Conservation (phyloP, 2,888 invertebrate species). For the Eustalomyia histrio region DNA sequence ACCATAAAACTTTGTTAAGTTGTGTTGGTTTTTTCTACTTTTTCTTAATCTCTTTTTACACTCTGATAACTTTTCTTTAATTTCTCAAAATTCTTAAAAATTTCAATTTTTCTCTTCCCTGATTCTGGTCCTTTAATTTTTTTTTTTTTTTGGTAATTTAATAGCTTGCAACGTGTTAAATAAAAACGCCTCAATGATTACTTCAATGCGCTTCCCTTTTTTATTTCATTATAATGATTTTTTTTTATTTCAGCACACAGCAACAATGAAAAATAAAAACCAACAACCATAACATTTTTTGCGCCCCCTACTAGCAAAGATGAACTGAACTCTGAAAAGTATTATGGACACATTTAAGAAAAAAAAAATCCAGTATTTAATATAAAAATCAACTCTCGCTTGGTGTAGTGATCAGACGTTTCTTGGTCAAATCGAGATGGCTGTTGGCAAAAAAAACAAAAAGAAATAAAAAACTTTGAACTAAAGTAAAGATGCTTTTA, state of each 20-base stretch:
- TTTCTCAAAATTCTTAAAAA: background rate
- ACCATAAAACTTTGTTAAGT: no score
- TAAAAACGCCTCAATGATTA: constrained; percentile 74
- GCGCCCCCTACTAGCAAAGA: constrained; percentile 62
- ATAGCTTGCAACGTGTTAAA: constrained; percentile 74
- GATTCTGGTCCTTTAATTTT: constrained; percentile 41
- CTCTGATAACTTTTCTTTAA: no score
- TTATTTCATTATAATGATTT: constrained; percentile 67
- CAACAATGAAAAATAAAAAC: constrained; percentile 13
- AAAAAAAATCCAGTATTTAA: constrained; percentile 58
- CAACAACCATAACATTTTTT: constrained; percentile 50
- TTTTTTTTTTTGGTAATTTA: constrained; percentile 72
- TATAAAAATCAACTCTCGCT: constrained; percentile 58
- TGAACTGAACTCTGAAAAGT: constrained; percentile 19
- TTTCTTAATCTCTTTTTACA: no score
- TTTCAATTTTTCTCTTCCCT: constrained; percentile 23
- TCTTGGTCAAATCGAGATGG: constrained; percentile 61
- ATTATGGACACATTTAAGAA: constrained; percentile 59
- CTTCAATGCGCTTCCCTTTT: constrained; percentile 72
- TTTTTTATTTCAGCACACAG: constrained; percentile 59
- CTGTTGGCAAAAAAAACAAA: constrained; percentile 45
- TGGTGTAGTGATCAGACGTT: constrained; percentile 56
- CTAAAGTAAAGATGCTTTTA: constrained; percentile 58
- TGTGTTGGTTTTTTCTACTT: no score
- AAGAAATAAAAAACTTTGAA: constrained; percentile 43